Conservation (phyloP, 2,888 invertebrate genomes). For the Metopia argyrocephala region DNA sequence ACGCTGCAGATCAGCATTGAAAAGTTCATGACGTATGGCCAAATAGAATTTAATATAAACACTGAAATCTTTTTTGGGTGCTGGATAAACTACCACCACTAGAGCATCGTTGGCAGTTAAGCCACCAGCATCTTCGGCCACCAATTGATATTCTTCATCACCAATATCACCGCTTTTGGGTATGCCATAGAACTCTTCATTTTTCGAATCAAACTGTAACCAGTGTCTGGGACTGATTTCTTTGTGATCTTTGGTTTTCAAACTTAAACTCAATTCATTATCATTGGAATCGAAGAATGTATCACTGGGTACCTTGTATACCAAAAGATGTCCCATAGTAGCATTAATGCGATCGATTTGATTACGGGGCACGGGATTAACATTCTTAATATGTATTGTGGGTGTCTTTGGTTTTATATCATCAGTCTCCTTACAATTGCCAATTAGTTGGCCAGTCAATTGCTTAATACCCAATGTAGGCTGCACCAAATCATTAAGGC, state of each 20-base stretch:
- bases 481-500: conserved; percentile 82
- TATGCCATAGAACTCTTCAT: conserved; percentile 93
- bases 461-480: conserved; percentile 84
- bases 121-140: conserved; percentile 87
- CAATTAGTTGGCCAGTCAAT: conserved; percentile 84
- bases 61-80: conserved; percentile 83
- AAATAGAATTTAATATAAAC: conserved; percentile 90
- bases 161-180: conserved; percentile 87
- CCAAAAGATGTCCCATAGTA: conserved; percentile 88
- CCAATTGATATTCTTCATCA: conserved; percentile 87
- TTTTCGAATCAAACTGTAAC: conserved; percentile 93
- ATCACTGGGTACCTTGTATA: conserved; percentile 91
- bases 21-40: conserved; percentile 84
- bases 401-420: conserved; percentile 80
- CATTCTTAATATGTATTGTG: conserved; percentile 82
- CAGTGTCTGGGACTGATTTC: conserved; percentile 85
- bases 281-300: conserved; percentile 95
- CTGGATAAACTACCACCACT: conserved; percentile 85
- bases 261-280: conserved; percentile 85
- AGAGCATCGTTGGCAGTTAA: conserved; percentile 88
- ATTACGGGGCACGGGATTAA: conserved; percentile 88
- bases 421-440: conserved; percentile 82
- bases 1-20: conserved; percentile 87
- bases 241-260: conserved; percentile 86
- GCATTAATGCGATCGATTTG: conserved; percentile 91